These are phyloP conservation scores for Orthosia cruda DNA, from an alignment of 2,888 invertebrate species.

Conservation along the genomic window DNA sequence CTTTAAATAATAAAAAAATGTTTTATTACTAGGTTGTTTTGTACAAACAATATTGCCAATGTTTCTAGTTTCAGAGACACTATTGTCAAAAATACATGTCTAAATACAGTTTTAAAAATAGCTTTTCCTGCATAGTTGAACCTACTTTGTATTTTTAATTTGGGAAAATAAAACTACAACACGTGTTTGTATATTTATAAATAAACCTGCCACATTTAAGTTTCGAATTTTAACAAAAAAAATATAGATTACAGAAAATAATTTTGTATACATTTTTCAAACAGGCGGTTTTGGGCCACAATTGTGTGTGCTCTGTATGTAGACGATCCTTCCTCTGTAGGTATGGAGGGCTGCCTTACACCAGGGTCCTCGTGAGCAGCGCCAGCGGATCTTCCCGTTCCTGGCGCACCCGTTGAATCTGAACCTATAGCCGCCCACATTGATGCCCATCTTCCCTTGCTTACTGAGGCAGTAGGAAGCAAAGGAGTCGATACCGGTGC, in stretches of 20 bases:
- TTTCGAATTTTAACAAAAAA: constrained; percentile 23
- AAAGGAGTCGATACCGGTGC: constrained; percentile 85
- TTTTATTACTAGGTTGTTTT: constrained; percentile 18
- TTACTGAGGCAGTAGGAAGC: constrained; percentile 90
- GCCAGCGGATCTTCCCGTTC: constrained; percentile 89
- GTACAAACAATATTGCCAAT: constrained; percentile 34
- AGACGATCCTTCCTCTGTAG: constrained; percentile 87
- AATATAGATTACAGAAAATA: constrained; percentile 6
- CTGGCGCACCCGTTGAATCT: constrained; percentile 89
- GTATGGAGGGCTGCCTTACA: constrained; percentile 89
- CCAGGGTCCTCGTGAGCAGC: constrained; percentile 89
- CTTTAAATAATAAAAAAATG: constrained; percentile 38
- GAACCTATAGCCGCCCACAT: constrained; percentile 88
- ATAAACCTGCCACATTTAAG: constrained; percentile 41
- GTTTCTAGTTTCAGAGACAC: constrained; percentile 14
- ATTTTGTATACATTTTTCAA: constrained; percentile 49
- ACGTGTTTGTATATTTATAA: constrained; percentile 36
- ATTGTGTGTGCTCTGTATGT: constrained; percentile 88
- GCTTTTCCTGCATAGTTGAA: constrained; percentile 5
- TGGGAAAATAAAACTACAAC: constrained; percentile 46
- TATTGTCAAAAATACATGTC: constrained; percentile 39
- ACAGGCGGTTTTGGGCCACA: constrained; percentile 87
- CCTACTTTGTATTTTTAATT: not conserved
- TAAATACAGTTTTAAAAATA: constrained; percentile 41
- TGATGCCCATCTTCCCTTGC: constrained; percentile 90